Percentiles rank a stretch among this genome's conserved stretches.
Conservation (phyloP, 2,888 invertebrate genomes). For the Uropetala carovei region DNA sequence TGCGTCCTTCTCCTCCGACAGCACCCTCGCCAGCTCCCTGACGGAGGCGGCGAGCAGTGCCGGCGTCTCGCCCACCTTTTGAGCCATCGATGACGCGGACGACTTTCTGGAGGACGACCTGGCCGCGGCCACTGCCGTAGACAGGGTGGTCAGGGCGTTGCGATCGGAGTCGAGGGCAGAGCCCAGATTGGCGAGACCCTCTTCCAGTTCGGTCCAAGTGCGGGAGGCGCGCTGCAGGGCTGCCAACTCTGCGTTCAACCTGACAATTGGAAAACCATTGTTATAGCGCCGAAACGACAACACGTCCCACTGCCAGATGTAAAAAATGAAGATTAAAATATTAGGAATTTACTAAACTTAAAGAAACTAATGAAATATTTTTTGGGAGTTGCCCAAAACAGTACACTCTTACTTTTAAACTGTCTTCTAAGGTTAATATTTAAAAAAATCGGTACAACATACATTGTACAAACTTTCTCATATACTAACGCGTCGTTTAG, state of each 20-base stretch:
- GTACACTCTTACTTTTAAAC: too few species aligned
- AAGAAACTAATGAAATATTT: too few species aligned
- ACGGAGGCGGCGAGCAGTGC: slow-evolving; percentile 71
- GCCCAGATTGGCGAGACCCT: slow-evolving; percentile 85
- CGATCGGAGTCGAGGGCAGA: slow-evolving; percentile 85
- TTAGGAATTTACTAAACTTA: too few species aligned
- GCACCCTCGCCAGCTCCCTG: slow-evolving; percentile 69
- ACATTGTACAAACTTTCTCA: too few species aligned
- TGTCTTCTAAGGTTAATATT: too few species aligned
- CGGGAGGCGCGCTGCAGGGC: slow-evolving; percentile 84
- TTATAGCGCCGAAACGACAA: too few species aligned
- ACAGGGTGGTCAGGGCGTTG: slow-evolving; percentile 78
- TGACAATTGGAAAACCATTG: slow-evolving; percentile 73
- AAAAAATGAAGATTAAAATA: too few species aligned
- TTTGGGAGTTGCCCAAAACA: too few species aligned
- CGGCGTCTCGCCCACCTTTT: slow-evolving; percentile 69
- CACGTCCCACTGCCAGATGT: too few species aligned
- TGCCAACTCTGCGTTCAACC: slow-evolving; percentile 84
- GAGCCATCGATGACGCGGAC: not conserved
- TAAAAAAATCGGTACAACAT: too few species aligned
- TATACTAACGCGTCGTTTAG: too few species aligned
- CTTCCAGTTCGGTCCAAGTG: slow-evolving; percentile 87
- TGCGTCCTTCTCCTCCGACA: slow-evolving; percentile 68
- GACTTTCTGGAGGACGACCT: slow-evolving; percentile 18
- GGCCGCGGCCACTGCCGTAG: slow-evolving; percentile 70